Conservation (phyloP, 2,888 invertebrate species). For the Napeogenes sylphis region DNA sequence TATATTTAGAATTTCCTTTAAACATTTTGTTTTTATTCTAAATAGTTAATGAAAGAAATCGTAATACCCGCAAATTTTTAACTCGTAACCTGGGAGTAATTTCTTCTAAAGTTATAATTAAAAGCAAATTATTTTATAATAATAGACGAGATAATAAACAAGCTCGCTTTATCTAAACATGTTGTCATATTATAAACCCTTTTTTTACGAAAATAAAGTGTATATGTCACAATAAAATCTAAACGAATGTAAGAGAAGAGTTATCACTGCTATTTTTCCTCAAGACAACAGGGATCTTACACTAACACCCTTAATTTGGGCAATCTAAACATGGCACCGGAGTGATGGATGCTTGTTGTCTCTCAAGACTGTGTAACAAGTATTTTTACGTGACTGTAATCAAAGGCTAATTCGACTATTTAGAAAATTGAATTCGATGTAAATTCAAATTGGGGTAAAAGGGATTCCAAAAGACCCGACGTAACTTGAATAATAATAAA, state of each 20-base stretch:
- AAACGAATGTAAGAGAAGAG: constrained; percentile 41
- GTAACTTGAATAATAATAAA: constrained; percentile 6
- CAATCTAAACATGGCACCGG: constrained; percentile 63
- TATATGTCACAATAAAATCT: constrained; percentile 32
- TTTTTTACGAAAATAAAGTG: constrained; percentile 28
- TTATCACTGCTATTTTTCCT: constrained; percentile 63
- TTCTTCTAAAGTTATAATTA: too few species aligned
- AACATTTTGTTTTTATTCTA: too few species aligned
- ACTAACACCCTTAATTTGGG: constrained; percentile 59
- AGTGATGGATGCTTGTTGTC: constrained; percentile 52
- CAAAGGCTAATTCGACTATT: constrained; percentile 13
- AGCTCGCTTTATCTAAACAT: not conserved
- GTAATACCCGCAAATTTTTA: too few species aligned
- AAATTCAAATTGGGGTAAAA: constrained; percentile 18
- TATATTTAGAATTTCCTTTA: too few species aligned
- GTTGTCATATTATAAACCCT: not conserved
- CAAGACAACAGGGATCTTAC: constrained; percentile 43
- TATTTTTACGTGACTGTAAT: constrained; percentile 63
- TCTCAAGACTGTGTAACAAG: constrained; percentile 57
- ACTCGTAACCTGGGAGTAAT: too few species aligned
- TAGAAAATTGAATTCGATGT: constrained; percentile 24
- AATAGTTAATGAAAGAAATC: too few species aligned
- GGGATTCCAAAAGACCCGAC: constrained; percentile 7
- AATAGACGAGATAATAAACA: not conserved
- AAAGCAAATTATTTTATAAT: not conserved